Evolutionary conservation across 2,797 vertebrate genomes (phyloP).

Genomic region (Threskiornis aethiopicus): DNA sequence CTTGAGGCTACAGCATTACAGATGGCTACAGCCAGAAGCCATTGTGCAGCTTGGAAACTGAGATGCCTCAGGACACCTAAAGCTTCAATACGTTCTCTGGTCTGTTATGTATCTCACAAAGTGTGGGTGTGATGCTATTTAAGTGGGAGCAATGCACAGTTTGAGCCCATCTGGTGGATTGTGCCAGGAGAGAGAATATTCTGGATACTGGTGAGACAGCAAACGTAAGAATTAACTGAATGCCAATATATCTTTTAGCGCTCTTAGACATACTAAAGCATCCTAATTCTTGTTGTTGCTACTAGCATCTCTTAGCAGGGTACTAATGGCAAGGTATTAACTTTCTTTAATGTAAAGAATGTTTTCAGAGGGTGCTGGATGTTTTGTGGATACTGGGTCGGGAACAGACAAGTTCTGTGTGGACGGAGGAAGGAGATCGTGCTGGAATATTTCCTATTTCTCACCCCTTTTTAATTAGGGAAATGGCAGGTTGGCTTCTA

Average conservation of each 20-base stretch:
- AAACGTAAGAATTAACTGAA: background rate
- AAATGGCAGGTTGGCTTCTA: background rate
- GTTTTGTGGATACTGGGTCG: fast-evolving
- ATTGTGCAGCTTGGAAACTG: background rate
- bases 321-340: no score
- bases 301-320: background rate
- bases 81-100: background rate
- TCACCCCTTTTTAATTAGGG: background rate
- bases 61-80: background rate
- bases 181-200: background rate
- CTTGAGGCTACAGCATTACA: background rate
- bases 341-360: background rate
- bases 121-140: background rate
- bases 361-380: background rate
- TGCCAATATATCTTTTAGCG: background rate
- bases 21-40: background rate
- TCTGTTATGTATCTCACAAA: background rate
- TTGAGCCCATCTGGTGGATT: background rate
- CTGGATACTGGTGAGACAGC: background rate
- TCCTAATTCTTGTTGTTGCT: background rate
- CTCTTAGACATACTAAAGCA: background rate
- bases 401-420: background rate
- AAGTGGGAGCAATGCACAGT: background rate
- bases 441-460: background rate
- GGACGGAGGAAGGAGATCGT: background rate